Evolutionary conservation across 1,140 invertebrate species (phyloP).

Genomic region (Ephestia elutella): DNA sequence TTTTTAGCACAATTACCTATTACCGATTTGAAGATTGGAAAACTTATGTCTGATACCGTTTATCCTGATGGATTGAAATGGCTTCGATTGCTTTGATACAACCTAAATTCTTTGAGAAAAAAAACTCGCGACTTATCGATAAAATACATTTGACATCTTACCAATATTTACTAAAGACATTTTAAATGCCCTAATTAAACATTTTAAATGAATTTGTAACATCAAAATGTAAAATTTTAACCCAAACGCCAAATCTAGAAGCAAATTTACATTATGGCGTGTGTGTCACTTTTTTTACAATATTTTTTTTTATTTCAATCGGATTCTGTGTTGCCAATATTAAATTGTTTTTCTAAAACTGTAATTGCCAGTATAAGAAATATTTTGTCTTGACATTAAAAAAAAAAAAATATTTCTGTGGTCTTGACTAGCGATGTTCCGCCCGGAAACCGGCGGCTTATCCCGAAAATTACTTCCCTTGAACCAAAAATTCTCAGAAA

Average conservation of each 20-base stretch:
- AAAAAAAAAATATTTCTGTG: no score
- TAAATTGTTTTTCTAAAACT: not conserved
- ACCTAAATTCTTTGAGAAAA: constrained; percentile 53
- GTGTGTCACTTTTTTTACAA: constrained; percentile 70
- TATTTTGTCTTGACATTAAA: no score
- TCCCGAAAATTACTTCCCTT: no score
- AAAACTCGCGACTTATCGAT: constrained; percentile 24
- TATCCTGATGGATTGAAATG: constrained; percentile 55
- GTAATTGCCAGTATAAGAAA: not conserved
- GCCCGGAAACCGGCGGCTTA: no score
- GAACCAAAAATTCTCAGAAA: no score
- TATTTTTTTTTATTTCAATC: constrained; percentile 42
- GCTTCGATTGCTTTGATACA: constrained; percentile 64
- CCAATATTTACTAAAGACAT: constrained; percentile 67
- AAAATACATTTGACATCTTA: constrained; percentile 43
- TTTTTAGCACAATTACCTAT: not conserved
- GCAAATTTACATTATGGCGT: constrained; percentile 73
- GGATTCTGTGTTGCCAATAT: constrained; percentile 25
- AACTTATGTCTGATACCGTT: constrained; percentile 34
- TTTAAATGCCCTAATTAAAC: constrained; percentile 63
- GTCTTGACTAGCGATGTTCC: no score
- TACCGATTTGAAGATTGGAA: not conserved
- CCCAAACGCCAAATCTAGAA: constrained; percentile 71
- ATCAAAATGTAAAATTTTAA: constrained; percentile 67
- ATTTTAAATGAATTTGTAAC: constrained; percentile 50